Conservation (phyloP, 1,140 invertebrate species). For the Leptinotarsa defecta region DNA sequence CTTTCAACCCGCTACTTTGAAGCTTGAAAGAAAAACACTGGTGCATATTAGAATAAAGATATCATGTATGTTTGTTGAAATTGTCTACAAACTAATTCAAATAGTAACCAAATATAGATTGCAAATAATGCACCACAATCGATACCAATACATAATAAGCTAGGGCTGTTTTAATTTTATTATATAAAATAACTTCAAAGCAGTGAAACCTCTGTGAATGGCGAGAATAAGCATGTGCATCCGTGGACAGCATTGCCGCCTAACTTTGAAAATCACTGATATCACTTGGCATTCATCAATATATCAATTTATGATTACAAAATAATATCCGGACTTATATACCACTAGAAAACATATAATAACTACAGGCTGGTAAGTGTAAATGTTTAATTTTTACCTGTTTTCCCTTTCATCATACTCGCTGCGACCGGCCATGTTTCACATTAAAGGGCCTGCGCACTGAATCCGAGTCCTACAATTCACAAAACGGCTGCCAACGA, state of each 20-base stretch:
- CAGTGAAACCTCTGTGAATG: constrained; percentile 52
- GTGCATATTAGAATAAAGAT: too few species aligned
- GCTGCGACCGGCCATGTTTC: constrained; percentile 55
- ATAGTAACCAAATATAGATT: too few species aligned
- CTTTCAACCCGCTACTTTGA: too few species aligned
- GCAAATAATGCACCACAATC: too few species aligned
- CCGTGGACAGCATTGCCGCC: constrained; percentile 33
- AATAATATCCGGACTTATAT: not conserved
- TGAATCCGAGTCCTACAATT: not conserved
- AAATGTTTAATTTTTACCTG: constrained; percentile 49
- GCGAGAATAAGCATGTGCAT: constrained; percentile 43
- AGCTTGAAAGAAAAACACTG: too few species aligned
- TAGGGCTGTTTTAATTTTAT: too few species aligned
- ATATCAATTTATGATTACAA: constrained; percentile 3
- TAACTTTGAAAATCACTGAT: constrained; percentile 13
- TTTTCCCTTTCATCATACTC: constrained; percentile 54
- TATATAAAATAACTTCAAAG: too few species aligned
- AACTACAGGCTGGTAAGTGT: constrained; percentile 26
- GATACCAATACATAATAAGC: too few species aligned
- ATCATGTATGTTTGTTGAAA: too few species aligned
- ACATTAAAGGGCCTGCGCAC: constrained; percentile 28
- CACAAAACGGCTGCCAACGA: constrained; percentile 16
- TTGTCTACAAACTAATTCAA: too few species aligned
- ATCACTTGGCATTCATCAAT: not conserved
- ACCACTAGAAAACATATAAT: constrained; percentile 14